Evolutionary conservation across 2,888 invertebrate species (phyloP).

Genomic region (Crioceris asparagi): DNA sequence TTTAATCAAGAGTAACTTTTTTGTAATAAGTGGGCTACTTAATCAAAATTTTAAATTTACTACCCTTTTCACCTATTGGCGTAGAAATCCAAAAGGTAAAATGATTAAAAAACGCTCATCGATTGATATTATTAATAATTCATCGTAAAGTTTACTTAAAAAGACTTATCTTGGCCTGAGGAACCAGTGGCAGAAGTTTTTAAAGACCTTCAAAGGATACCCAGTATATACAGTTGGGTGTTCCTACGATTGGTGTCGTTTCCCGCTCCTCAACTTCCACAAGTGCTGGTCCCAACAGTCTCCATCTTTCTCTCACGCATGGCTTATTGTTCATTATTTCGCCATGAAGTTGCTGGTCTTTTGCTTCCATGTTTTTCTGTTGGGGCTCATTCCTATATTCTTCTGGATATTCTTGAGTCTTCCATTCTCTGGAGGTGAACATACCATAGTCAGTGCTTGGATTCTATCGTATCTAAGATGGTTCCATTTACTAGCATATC

Average conservation of each 20-base stretch:
- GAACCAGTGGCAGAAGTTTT: too few relatives aligned
- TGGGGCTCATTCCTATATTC: neutral
- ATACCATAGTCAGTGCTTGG: neutral
- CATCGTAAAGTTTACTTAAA: too few relatives aligned
- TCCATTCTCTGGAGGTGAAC: neutral
- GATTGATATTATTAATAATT: too few relatives aligned
- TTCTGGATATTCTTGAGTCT: neutral
- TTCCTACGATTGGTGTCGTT: neutral
- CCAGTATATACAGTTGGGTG: too few relatives aligned
- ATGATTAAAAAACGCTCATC: too few relatives aligned
- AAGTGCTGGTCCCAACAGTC: neutral
- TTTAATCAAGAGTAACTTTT: too few relatives aligned
- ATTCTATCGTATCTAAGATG: neutral
- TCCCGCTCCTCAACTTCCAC: neutral
- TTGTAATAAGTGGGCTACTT: too few relatives aligned
- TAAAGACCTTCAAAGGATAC: too few relatives aligned
- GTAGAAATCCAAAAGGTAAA: too few relatives aligned
- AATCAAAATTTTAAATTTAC: too few relatives aligned
- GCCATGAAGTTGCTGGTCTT: neutral
- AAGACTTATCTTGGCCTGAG: too few relatives aligned
- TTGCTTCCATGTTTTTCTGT: conserved; percentile 1
- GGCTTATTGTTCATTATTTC: neutral
- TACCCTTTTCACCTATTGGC: too few relatives aligned
- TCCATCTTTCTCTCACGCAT: neutral
- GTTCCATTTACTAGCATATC: neutral